Conservation (phyloP, 2,113 vertebrate genomes). For the Stomatorhinus ivindoensis region DNA sequence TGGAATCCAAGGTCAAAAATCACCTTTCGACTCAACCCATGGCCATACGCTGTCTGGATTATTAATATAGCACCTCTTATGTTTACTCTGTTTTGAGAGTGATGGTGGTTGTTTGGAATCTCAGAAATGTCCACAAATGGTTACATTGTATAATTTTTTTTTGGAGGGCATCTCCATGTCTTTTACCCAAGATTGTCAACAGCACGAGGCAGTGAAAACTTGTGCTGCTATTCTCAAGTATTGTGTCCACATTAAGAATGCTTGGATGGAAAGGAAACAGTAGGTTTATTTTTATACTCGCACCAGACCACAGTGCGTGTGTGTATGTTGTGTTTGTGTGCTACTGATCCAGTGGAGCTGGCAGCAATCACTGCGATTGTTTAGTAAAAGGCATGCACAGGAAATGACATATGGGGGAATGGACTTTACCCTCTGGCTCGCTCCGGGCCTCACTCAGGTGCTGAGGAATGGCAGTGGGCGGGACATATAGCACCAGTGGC, state of each 20-base stretch:
- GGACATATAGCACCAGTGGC: no score
- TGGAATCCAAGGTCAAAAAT: not conserved
- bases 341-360: not conserved
- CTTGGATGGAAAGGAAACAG: not conserved
- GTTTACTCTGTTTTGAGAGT: not conserved
- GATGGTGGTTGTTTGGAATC: not conserved
- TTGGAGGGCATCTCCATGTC: not conserved
- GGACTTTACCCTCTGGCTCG: not conserved
- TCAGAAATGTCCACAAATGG: not conserved
- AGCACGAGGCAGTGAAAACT: not conserved
- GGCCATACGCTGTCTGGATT: not conserved
- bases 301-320: not conserved
- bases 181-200: not conserved
- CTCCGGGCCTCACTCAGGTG: not conserved
- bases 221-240: not conserved
- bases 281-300: not conserved
- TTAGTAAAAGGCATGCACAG: slow-evolving; percentile 9
- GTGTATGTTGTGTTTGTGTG: not conserved
- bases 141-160: not conserved
- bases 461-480: not conserved
- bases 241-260: not conserved
- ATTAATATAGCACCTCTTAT: not conserved
- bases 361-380: slow-evolving; percentile 4
- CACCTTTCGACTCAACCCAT: not conserved
- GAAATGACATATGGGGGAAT: slow-evolving; percentile 6